phyloP scores from a whole-genome alignment of 2,888 invertebrate genomes.

The Drosophila aldrichi region DNA sequence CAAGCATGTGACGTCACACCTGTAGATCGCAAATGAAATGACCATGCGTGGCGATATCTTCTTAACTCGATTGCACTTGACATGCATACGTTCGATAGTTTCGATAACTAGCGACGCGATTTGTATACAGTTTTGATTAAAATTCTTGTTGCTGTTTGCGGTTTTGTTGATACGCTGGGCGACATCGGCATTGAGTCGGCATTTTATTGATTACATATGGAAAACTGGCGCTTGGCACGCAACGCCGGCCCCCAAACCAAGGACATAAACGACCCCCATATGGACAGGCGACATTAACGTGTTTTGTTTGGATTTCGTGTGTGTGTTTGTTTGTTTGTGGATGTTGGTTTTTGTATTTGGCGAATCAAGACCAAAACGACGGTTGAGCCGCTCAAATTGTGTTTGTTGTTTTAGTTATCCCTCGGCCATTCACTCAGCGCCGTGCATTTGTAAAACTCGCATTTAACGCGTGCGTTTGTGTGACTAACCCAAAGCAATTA shows the following conservation, averaged over 20 bases:
- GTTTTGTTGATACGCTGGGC: slow-evolving; percentile 27
- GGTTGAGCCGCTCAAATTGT: slow-evolving; percentile 34
- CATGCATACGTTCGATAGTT: slow-evolving; percentile 11
- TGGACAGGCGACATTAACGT: slow-evolving; percentile 57
- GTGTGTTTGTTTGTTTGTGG: not conserved
- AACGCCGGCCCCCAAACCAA: slow-evolving; percentile 73
- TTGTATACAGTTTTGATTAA: slow-evolving; percentile 31
- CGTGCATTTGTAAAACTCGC: slow-evolving; percentile 38
- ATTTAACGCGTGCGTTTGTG: slow-evolving; percentile 22
- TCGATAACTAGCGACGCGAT: slow-evolving; percentile 35
- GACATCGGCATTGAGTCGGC: slow-evolving; percentile 52
- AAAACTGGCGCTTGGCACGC: slow-evolving; percentile 62
- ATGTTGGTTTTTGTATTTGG: slow-evolving; percentile 21
- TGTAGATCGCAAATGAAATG: not conserved
- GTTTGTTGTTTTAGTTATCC: slow-evolving; percentile 36
- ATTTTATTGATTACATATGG: slow-evolving; percentile 68
- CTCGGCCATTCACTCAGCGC: slow-evolving; percentile 50
- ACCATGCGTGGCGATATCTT: slow-evolving; percentile 1
- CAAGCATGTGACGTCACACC: slow-evolving; percentile 5
- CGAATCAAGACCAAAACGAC: slow-evolving; percentile 67
- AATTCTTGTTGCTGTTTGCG: slow-evolving; percentile 7
- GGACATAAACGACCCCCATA: slow-evolving; percentile 63
- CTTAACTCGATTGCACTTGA: not conserved
- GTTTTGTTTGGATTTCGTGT: slow-evolving; percentile 16
- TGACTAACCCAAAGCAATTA: slow-evolving; percentile 18